These are phyloP conservation scores for Brachirus orientalis DNA, from an alignment of 2,113 vertebrate genomes.

Conservation along the genomic window DNA sequence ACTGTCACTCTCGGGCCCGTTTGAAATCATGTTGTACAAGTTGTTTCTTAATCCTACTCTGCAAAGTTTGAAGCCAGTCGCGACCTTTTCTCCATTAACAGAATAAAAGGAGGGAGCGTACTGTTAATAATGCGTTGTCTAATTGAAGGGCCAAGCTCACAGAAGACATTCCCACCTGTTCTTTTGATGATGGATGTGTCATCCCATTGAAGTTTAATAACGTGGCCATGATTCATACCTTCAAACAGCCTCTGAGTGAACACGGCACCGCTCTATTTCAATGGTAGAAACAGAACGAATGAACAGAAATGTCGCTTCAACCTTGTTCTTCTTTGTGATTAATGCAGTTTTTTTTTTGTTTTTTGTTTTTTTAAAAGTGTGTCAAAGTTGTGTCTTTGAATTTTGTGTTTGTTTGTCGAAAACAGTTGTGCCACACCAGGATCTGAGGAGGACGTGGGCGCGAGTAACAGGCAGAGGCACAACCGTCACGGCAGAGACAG, in stretches of 20 bases:
- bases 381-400: not conserved
- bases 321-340: not conserved
- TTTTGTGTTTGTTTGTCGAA: conserved; percentile 28
- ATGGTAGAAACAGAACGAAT: not conserved
- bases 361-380: not conserved
- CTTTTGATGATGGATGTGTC: conserved; percentile 65
- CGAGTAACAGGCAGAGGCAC: conserved; percentile 80
- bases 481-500: conserved; percentile 84
- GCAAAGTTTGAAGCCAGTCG: conserved; percentile 37
- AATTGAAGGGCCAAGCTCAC: conserved; percentile 58
- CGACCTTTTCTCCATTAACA: conserved; percentile 50
- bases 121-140: conserved; percentile 56
- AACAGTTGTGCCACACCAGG: conserved; percentile 72
- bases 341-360: not conserved
- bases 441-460: conserved; percentile 85
- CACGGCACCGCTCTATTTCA: conserved; percentile 3
- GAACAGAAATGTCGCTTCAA: conserved; percentile 3
- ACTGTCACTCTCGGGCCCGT: conserved; percentile 21
- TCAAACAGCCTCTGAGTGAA: conserved; percentile 39
- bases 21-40: conserved; percentile 48
- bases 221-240: conserved; percentile 54
- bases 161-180: conserved; percentile 59
- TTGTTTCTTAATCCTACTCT: conserved; percentile 58
- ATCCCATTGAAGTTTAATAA: conserved; percentile 62
- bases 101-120: conserved; percentile 42